Evolutionary conservation across 1,140 invertebrate genomes (phyloP).

Genomic region (Drosophila pruinosa): DNA sequence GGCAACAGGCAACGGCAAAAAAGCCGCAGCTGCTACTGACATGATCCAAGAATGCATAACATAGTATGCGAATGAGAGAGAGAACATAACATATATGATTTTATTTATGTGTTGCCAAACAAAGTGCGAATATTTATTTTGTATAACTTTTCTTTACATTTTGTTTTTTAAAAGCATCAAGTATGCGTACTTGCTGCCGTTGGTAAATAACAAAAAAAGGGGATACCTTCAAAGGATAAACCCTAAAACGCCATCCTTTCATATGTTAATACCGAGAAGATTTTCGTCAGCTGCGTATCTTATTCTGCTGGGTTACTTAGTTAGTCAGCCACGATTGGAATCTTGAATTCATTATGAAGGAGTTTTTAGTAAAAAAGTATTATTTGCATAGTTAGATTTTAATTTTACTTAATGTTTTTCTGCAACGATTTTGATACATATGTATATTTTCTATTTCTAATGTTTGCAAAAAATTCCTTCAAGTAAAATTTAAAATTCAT

Average conservation of each 20-base stretch:
- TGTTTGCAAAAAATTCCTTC: too few species aligned
- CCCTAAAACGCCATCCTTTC: slow-evolving; percentile 27
- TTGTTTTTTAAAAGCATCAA: slow-evolving; percentile 14
- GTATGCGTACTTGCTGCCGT: slow-evolving; percentile 36
- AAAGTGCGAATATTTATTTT: slow-evolving; percentile 51
- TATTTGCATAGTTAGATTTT: not conserved
- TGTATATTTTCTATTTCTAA: too few species aligned
- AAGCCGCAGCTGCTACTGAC: slow-evolving; percentile 64
- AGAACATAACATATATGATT: slow-evolving; percentile 5
- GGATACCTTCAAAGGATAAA: slow-evolving; percentile 26
- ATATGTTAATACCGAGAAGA: slow-evolving; percentile 43
- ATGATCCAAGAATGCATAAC: slow-evolving; percentile 44
- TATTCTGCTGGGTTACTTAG: slow-evolving; percentile 13
- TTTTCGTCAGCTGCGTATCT: slow-evolving; percentile 12
- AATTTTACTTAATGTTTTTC: not conserved
- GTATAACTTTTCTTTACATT: slow-evolving; percentile 18
- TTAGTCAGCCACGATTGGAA: slow-evolving; percentile 15
- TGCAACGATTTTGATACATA: too few species aligned
- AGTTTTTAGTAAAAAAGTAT: not conserved
- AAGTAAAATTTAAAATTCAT: not conserved
- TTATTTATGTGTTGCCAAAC: slow-evolving; percentile 31
- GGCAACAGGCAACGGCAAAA: slow-evolving; percentile 50
- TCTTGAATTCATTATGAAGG: not conserved
- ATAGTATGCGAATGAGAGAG: slow-evolving; percentile 5
- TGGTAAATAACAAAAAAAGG: slow-evolving; percentile 27